Base-by-base conservation (phyloP, 2,888 invertebrate genomes). In the Polylopha cassiicola region DNA sequence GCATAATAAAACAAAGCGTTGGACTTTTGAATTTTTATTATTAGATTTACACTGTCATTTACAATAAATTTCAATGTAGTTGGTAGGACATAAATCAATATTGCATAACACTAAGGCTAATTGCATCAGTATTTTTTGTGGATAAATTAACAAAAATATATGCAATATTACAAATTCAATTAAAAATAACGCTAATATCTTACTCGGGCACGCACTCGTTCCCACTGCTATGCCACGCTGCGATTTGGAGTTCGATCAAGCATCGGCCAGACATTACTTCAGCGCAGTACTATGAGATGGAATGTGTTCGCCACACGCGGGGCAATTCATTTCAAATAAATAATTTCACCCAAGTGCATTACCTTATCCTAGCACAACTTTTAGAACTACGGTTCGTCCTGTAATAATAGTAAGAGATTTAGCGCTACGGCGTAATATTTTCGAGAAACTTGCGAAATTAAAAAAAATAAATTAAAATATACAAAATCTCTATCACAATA, bases 41-140 rank as follows among this genome's bases (percentile, higher is more conserved):
- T 85, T 84, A 82, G 85, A 85, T 84, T 85, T 85, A 85, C 84
- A 85, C 84, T 82, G 84, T 85, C 85, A 85, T 85, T 85, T 85
- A 84, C 84, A 85, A 82, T 84, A 84, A 84, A 82, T 84, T 85
- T 84, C 74, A 80, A 84, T 81, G 85, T 82, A 82, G 80, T 77
- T 84, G 78, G 82, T 81, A 82, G 81, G 82, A 80, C 81, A 85
- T 81, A 80, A 84, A 82, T 70, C 80, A 84, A 85, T 84, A 84
- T 84, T 84, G 85, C 85, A 82, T 84, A 82, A 84, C 81, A 81
- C 85, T 85, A 85, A 84, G 81, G 84, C 84, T 85, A 84, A 75
- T 76, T 79, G 84, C 84, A 81, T 82, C 80, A 82, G 84, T 84
- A 84, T 81, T 81, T 75, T 61, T 75, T 75, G 81, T 75, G 81